Base-by-base conservation (phyloP, 2,797 vertebrate species). In the Pteronotus mesoamericanus region DNA sequence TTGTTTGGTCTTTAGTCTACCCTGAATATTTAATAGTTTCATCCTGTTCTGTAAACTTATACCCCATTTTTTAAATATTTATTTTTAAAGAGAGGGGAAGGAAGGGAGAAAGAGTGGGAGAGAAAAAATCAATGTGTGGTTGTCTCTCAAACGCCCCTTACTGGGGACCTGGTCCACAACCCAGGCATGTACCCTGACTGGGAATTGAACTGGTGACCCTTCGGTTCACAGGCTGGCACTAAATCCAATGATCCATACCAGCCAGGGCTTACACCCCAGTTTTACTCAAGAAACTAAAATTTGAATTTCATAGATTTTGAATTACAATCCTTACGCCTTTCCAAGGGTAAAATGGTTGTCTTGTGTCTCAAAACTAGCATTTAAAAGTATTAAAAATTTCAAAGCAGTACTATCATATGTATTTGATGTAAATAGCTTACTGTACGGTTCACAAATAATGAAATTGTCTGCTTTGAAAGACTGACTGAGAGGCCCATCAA, bases 261-360 rank as follows among this genome's bases (percentile, higher is more conserved):
- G n/a, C n/a, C n/a, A n/a, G n/a, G n/a, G n/a, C 37, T 89, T 77
- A 87, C 4, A 72, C 57, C 18, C 26, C 12, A 24, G 59, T 86
- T 91, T 91, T 53, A 57, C 32, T 83, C n/a, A 66, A 88, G 24
- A 93, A 86, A 53, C 71, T 66, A 64, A 78, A 66, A 85, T 84
- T 96, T 72, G 75, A 91, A 72, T 89, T 88, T 64, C 32, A 53
- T 89, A 92, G 85, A 51, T 86, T 93, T 94, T 71, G 37, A 88
- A 4, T 85, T 82, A 61, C 1, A 83, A 21, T 86, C 29, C 69
- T 94, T 83, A n/a, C 2, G 55, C 8, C 16, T 89, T 89, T 82
- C 37, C 34, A 79, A 44, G 18, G 37, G 22, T 89, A 74, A 89
- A 48, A 68, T 34, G 5, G 19, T 92, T 72, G 42, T 57, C 68